Evolutionary conservation across 2,113 vertebrate species (phyloP).

Genomic region (Brachypteracias leptosomus): DNA sequence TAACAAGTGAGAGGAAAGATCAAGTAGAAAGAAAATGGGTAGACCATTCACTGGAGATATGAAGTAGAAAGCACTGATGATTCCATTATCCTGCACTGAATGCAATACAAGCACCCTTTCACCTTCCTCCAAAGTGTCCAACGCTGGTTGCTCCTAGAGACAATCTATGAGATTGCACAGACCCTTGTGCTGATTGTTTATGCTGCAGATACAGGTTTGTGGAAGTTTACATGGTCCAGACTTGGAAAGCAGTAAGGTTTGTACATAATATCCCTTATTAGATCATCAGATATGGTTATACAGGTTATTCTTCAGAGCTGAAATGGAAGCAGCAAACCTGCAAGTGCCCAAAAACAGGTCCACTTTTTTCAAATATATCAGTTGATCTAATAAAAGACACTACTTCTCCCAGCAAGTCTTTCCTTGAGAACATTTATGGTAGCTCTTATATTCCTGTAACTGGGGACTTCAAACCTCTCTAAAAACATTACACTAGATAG

Average conservation of each 20-base stretch:
- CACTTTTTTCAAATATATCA: background rate
- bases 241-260: background rate
- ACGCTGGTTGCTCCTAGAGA: background rate
- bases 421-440: constrained; percentile 17
- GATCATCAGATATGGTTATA: constrained; percentile 24
- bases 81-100: background rate
- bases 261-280: background rate
- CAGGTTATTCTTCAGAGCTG: background rate
- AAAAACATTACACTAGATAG: constrained; percentile 40
- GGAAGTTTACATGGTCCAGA: constrained; percentile 16
- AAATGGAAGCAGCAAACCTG: constrained; percentile 42
- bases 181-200: background rate
- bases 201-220: constrained; percentile 14
- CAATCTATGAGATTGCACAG: background rate
- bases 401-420: constrained; percentile 20
- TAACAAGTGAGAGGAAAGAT: background rate
- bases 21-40: background rate
- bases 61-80: background rate
- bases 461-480: background rate
- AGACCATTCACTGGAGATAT: background rate
- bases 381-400: constrained; percentile 57
- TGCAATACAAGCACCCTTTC: background rate
- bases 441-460: constrained; percentile 39
- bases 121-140: background rate
- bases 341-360: background rate